Base-by-base conservation (phyloP, 2,888 invertebrate genomes). In the Hyposoter didymator region DNA sequence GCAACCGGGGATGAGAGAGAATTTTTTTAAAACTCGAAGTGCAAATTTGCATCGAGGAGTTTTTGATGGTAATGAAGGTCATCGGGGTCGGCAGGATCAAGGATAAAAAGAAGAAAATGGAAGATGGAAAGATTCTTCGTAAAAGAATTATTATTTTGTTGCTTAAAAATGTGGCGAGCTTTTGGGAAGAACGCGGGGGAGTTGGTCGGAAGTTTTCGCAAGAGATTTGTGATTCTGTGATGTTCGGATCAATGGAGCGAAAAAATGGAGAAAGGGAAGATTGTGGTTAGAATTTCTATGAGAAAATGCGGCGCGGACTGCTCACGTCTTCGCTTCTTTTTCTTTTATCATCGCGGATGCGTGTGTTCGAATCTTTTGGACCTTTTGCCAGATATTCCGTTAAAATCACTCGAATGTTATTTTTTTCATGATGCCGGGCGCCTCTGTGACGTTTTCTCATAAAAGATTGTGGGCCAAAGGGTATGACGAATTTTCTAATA, bases 401-500 rank as follows among this genome's bases (percentile, higher is more conserved):
- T 47, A 76, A 82, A 82, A 82, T 76, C 76, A 62, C 72, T 52
- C 64, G 62, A 78, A 78, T 73, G 76, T 81, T 84, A 78, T 80
- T 59, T 82, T 84, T 74, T 66, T 82, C 67, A 35, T 70, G 79
- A 35, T n/a, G 35, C 35, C 1, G 76, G 78, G 74, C 72, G 80
- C 52, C 55, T 22, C 70, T 35, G 35, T 35, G 74, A 55, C 62
- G 47, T 59, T 45, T 52, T 78, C 19, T 59, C 70, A 64, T 22
- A 14, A 39, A 47, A 64, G 49, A 52, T 82, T 85, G 70, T 59
- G 39, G 39, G 59, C 80, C 78, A 78, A 81, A 52, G 59, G 52
- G 47, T n/a, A 73, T 47, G 76, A 73, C 62, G 67, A 87, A 90
- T 90, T 90, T 91, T 89, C 52, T 91, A 92, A 91, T 92, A 93